phyloP scores from a whole-genome alignment of 2,888 invertebrate genomes.

The Troides helena region DNA sequence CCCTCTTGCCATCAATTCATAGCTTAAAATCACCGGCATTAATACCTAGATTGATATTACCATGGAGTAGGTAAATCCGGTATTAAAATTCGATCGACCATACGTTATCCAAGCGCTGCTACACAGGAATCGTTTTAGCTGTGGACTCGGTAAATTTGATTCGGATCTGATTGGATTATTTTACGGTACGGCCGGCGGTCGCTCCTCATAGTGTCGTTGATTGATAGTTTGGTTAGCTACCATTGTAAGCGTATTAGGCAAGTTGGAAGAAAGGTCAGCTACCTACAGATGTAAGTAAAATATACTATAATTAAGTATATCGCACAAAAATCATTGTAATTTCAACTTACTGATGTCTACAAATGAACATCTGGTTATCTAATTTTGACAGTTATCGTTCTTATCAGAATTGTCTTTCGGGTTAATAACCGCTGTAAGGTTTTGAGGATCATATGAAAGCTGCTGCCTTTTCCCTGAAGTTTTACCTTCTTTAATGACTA shows the following conservation, averaged over 20 bases:
- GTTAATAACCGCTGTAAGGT: too few species aligned
- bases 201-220: constrained; percentile 31
- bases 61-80: constrained; percentile 63
- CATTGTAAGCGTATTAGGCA: background rate
- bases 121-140: constrained; percentile 75
- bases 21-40: constrained; percentile 49
- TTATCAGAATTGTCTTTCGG: too few species aligned
- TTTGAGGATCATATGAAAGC: too few species aligned
- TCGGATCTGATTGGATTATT: constrained; percentile 37
- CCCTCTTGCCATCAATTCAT: constrained; percentile 43
- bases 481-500: too few species aligned
- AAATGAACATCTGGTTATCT: too few species aligned
- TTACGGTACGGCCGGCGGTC: constrained; percentile 36
- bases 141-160: constrained; percentile 45
- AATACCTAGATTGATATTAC: constrained; percentile 51
- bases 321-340: too few species aligned
- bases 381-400: too few species aligned
- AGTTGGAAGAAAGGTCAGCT: too few species aligned
- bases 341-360: too few species aligned
- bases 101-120: constrained; percentile 59
- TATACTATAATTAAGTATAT: too few species aligned
- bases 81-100: constrained; percentile 73
- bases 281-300: too few species aligned
- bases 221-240: constrained; percentile 24
- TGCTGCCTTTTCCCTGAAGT: too few species aligned